A percentile compares a stretch with the other conserved stretches of the same genome.
These are phyloP conservation scores for Apamea epomidion DNA, from an alignment of 2,888 invertebrate species.

Conservation along the genomic window DNA sequence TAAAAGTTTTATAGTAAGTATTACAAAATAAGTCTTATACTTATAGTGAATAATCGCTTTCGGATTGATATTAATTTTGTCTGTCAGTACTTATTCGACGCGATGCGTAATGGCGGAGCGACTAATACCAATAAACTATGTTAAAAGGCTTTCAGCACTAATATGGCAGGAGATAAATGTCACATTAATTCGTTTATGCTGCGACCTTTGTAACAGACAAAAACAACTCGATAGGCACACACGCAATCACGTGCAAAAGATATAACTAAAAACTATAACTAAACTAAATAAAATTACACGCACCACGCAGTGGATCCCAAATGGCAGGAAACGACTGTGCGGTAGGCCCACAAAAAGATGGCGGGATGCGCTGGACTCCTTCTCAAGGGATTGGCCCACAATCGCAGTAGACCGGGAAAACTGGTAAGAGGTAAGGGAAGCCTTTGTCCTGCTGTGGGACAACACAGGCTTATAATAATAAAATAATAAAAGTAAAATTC, in stretches of 20 bases:
- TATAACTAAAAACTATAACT: not conserved
- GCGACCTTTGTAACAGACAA: not conserved
- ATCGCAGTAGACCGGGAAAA: too few species aligned
- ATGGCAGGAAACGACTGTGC: too few species aligned
- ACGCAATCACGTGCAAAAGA: not conserved
- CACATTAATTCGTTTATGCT: constrained; percentile 8
- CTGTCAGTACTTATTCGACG: not conserved
- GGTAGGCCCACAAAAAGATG: too few species aligned
- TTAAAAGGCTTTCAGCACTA: constrained; percentile 32
- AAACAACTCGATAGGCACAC: not conserved
- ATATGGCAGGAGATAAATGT: constrained; percentile 12
- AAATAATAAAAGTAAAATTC: not conserved
- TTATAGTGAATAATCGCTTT: not conserved
- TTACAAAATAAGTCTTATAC: constrained; percentile 4
- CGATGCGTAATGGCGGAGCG: not conserved
- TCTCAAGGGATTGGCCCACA: too few species aligned
- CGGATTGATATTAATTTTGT: constrained; percentile 19
- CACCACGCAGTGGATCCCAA: too few species aligned
- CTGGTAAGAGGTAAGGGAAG: too few species aligned
- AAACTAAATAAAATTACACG: too few species aligned
- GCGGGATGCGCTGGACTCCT: too few species aligned
- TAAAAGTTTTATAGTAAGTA: not conserved
- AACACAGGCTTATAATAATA: too few species aligned
- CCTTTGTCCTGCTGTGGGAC: too few species aligned
- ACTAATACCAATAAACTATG: constrained; percentile 50